Evolutionary conservation across 35 echinoderm and acorn worm species (phyloP).

Genomic region (Eucidaris tribuloides): DNA sequence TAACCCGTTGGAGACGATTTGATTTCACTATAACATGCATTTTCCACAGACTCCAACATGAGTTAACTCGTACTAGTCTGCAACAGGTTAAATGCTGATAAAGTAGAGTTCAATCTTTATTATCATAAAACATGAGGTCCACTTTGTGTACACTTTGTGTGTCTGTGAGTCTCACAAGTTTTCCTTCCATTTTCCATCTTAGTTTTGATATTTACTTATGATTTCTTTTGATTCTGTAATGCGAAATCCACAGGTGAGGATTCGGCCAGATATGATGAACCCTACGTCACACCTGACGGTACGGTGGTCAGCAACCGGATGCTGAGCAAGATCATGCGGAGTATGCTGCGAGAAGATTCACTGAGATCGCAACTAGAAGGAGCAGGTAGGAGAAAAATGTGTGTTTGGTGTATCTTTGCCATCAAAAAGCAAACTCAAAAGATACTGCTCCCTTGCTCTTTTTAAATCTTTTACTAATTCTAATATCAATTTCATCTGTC

Average conservation of each 20-base stretch:
- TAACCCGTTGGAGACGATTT: no score
- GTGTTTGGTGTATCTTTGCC: no score
- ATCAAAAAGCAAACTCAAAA: no score
- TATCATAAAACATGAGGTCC: no score
- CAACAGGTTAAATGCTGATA: no score
- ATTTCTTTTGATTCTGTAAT: background rate
- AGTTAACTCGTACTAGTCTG: no score
- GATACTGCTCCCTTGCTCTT: no score
- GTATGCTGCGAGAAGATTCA: conserved; percentile 72
- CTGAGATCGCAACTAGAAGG: conserved; percentile 78
- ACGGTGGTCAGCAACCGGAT: conserved; percentile 57
- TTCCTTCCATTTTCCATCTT: background rate
- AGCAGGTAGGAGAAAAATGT: conserved; percentile 67
- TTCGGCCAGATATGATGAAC: conserved; percentile 39
- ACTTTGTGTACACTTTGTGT: background rate
- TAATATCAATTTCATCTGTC: no score
- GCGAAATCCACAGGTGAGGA: conserved; percentile 80
- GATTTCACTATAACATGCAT: no score
- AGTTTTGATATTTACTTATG: background rate
- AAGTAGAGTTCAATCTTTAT: no score
- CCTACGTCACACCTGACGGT: conserved; percentile 36
- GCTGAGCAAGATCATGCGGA: conserved; percentile 71
- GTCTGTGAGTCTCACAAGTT: background rate
- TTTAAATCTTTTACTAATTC: no score
- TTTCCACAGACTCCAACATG: no score